phyloP scores from a whole-genome alignment of 2,888 invertebrate genomes.

The Drosophila anomalipes region DNA sequence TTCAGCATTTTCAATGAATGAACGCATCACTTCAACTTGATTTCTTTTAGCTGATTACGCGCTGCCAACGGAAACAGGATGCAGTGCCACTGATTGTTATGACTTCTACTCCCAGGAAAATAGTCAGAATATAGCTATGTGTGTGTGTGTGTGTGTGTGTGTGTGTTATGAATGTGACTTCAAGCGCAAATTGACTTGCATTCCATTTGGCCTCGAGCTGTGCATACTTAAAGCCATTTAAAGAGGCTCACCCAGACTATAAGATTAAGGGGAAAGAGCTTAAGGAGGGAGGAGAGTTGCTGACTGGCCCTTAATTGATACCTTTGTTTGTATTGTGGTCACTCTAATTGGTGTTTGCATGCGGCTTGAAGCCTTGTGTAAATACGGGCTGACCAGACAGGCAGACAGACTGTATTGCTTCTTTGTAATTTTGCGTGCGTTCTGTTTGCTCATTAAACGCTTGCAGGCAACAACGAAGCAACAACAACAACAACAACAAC shows the following conservation, averaged over 20 bases:
- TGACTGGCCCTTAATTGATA: conserved; percentile 73
- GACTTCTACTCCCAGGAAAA: conserved; percentile 41
- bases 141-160: not conserved
- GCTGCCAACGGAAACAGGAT: conserved; percentile 73
- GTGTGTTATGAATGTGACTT: conserved; percentile 30
- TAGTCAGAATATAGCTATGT: not conserved
- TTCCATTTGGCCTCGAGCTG: conserved; percentile 26
- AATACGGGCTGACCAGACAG: conserved; percentile 72
- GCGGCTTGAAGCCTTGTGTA: conserved; percentile 79
- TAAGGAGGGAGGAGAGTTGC: not conserved
- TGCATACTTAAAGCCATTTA: conserved; percentile 36
- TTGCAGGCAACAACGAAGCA: conserved; percentile 55
- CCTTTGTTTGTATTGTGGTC: conserved; percentile 79
- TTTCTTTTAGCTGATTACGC: conserved; percentile 80
- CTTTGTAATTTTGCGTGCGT: conserved; percentile 81
- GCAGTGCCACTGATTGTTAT: conserved; percentile 71
- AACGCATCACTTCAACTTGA: conserved; percentile 67
- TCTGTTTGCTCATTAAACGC: conserved; percentile 82
- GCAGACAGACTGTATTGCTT: conserved; percentile 39
- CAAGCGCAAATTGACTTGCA: conserved; percentile 48
- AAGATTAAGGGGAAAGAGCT: not conserved
- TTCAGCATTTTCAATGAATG: conserved; percentile 49
- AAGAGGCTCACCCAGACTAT: conserved; percentile 28
- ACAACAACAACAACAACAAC: conserved; percentile 17
- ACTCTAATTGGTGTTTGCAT: conserved; percentile 81